These are phyloP conservation scores for Brachionus angularis DNA, from an alignment of 1,140 invertebrate species.

Conservation along the genomic window DNA sequence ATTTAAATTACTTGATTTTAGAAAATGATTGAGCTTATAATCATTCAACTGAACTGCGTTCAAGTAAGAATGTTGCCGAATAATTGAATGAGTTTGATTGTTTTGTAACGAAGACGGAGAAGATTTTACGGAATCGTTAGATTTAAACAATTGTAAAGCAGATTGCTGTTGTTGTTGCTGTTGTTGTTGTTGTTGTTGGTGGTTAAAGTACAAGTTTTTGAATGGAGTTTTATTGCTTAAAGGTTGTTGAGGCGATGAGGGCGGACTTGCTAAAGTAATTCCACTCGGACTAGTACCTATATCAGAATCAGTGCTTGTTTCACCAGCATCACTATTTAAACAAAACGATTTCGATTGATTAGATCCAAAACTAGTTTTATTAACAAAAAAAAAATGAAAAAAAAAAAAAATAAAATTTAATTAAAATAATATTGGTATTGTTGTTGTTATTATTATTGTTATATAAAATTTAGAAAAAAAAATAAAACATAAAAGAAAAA, in stretches of 20 bases:
- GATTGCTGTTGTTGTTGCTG: background rate
- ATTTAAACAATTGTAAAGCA: background rate
- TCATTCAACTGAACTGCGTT: conserved; percentile 33
- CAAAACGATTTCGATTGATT: background rate
- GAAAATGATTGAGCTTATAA: conserved; percentile 20
- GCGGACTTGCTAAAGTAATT: conserved; percentile 26
- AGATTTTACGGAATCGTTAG: background rate
- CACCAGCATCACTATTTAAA: conserved; percentile 33
- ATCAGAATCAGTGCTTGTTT: conserved; percentile 43
- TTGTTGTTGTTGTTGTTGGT: conserved; percentile 31
- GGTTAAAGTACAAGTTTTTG: too few species aligned
- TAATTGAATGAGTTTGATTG: conserved; percentile 24
- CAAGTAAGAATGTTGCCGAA: conserved; percentile 27
- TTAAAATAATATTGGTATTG: background rate
- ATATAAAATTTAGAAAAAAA: too few species aligned
- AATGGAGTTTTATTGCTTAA: too few species aligned
- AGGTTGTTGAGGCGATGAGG: conserved; percentile 31
- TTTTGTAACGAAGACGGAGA: background rate
- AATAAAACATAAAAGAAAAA: too few species aligned
- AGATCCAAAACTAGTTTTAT: background rate
- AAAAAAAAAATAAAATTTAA: background rate
- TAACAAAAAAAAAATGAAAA: too few species aligned
- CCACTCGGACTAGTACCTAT: conserved; percentile 43
- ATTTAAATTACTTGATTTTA: conserved; percentile 5
- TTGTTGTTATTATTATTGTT: too few species aligned